Evolutionary conservation across 92 coral and sea anemone species (phyloP).

Genomic region (Virgularia gustaviana): DNA sequence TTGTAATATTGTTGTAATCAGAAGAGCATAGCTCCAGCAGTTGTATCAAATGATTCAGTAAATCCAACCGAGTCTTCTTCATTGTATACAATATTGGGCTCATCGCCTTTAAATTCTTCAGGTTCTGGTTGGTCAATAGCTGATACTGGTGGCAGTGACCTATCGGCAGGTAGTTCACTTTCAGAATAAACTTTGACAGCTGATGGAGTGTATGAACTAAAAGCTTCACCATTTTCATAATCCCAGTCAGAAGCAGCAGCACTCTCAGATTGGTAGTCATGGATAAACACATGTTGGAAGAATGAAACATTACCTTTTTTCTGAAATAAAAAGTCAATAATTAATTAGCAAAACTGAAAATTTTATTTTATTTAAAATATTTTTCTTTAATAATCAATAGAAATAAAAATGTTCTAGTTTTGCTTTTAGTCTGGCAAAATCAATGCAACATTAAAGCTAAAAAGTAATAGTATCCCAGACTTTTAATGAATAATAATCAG

Average conservation of each 20-base stretch:
- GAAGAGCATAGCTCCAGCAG: conserved; percentile 81
- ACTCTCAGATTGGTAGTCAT: conserved; percentile 32
- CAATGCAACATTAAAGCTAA: too few species aligned
- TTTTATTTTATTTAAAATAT: background rate
- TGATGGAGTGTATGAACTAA: conserved; percentile 27
- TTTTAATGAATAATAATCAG: too few species aligned
- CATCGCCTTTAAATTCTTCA: background rate
- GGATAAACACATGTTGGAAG: conserved; percentile 35
- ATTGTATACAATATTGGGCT: conserved; percentile 59
- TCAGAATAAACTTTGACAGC: conserved; percentile 10
- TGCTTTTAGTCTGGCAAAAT: too few species aligned
- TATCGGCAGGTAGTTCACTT: background rate
- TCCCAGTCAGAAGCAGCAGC: conserved; percentile 30
- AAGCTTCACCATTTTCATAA: conserved; percentile 22
- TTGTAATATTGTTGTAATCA: conserved; percentile 25
- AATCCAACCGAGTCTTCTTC: conserved; percentile 81
- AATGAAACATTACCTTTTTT: conserved; percentile 25
- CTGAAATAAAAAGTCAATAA: background rate
- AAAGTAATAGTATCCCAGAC: too few species aligned
- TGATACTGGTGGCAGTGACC: background rate
- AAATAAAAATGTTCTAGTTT: background rate
- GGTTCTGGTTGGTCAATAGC: background rate
- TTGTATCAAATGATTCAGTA: conserved; percentile 63
- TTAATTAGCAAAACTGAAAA: background rate
- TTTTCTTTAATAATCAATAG: background rate